These are phyloP conservation scores for Poeciliopsis presidionis DNA, from an alignment of 2,797 vertebrate genomes.

Conservation along the genomic window DNA sequence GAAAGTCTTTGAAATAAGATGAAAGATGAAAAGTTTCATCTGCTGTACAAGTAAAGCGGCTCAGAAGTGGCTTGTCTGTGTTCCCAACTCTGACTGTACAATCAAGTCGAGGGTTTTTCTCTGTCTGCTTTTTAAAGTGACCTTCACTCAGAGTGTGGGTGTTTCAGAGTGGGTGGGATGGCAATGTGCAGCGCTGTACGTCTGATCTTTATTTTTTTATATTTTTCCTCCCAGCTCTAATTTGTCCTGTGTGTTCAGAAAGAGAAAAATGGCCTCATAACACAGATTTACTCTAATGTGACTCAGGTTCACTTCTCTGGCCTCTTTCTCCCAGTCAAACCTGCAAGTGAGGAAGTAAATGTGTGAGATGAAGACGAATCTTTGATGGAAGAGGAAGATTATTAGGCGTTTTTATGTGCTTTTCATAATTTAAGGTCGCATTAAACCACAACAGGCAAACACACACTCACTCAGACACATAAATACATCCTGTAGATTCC, in stretches of 20 bases:
- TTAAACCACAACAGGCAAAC: background rate
- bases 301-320: constrained; percentile 19
- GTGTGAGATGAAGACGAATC: background rate
- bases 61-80: background rate
- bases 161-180: constrained; percentile 17
- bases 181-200: constrained; percentile 33
- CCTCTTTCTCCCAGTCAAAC: constrained; percentile 44
- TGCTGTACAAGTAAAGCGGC: background rate
- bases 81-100: background rate
- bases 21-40: background rate
- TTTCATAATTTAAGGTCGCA: background rate
- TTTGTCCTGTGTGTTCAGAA: constrained; percentile 50
- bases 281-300: background rate
- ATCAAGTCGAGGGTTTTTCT: constrained; percentile 31
- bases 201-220: constrained; percentile 47
- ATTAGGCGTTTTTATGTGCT: background rate
- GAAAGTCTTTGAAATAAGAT: background rate
- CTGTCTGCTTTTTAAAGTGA: constrained; percentile 44
- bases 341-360: background rate
- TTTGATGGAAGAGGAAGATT: constrained; percentile 4
- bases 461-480: constrained; percentile 1
- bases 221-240: constrained; percentile 53
- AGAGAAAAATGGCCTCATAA: constrained; percentile 43
- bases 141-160: constrained; percentile 41
- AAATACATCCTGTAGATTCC: background rate